Conservation (phyloP, 2,113 vertebrate species). For the Cebidichthys violaceus region DNA sequence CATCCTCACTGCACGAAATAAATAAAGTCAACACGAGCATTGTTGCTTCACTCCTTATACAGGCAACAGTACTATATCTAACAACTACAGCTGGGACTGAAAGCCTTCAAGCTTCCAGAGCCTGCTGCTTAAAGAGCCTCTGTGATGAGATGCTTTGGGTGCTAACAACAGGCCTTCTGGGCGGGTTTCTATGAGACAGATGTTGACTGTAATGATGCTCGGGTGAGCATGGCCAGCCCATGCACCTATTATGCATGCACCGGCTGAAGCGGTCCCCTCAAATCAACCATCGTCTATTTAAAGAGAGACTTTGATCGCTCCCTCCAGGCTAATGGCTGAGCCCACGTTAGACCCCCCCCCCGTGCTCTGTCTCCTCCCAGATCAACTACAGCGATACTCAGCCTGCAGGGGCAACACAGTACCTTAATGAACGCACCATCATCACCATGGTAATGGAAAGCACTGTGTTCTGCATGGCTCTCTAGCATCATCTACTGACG, state of each 20-base stretch:
- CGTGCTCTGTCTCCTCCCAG: constrained; percentile 24
- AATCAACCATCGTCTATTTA: constrained; percentile 45
- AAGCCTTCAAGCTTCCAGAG: neutral
- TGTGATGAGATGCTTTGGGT: constrained; percentile 16
- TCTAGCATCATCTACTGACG: constrained; percentile 52
- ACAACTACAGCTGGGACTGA: neutral
- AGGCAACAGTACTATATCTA: neutral
- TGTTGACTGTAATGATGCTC: constrained; percentile 55
- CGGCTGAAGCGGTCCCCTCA: neutral
- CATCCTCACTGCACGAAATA: neutral
- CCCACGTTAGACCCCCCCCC: neutral
- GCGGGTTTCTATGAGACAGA: constrained; percentile 51
- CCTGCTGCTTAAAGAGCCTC: neutral
- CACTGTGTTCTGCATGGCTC: neutral
- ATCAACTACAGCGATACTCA: constrained; percentile 15
- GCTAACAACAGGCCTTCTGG: constrained; percentile 21
- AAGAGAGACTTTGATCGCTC: constrained; percentile 36
- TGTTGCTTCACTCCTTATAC: neutral
- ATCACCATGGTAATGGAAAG: constrained; percentile 31
- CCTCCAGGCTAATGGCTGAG: constrained; percentile 13
- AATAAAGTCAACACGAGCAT: neutral
- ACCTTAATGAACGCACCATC: constrained; percentile 3
- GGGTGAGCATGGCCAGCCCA: neutral
- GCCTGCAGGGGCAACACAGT: constrained; percentile 16
- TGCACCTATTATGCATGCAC: constrained; percentile 5